Base-by-base conservation (phyloP, 2,797 vertebrate genomes). In the Micropoecilia bifurca region DNA sequence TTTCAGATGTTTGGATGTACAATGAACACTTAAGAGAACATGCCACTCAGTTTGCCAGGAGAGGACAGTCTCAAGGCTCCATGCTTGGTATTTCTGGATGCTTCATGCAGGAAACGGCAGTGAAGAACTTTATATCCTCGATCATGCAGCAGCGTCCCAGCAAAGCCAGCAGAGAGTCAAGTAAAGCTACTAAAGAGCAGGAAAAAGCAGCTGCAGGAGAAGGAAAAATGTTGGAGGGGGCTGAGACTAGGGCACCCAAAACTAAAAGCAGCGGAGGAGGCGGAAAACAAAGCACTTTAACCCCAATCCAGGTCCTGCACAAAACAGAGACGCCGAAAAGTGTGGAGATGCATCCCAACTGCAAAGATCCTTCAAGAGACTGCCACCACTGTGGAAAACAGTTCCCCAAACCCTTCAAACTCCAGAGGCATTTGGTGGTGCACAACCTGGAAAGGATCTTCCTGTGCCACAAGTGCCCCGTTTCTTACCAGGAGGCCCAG, bases 311-410 rank as follows among this genome's bases (percentile, higher is more conserved):
- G 76, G 95, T 92, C 4, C n/a, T 88, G 0, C 87, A 95, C 6
- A 97, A 95, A 91, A 85, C 90, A 0, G 97, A 98, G 33, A 82
- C 93, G 6, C 92, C 94, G 0, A 97, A 96, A 88, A 95, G 93
- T 81, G 87, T 95, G 53, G 96, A 97, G 45, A 97, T 98, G 93
- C 99, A 98, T 89, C 96, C 96, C 3, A 97, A 98, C 90, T 99
- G 99, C 95, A 98, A 97, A 93, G 98, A 99, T 83, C 98, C 97
- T 12, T 99, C 98, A 25, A 96, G 99, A 77, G 98, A 99, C 90
- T 99, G 99, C 87, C 99, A 99, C 81, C 99, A 99, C 93, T 99
- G 99, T 0, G 99, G 98, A 55, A 99, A 99, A 75, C 97, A 97
- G 82, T 99, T 99, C 91, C 99, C 98, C 74, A 99, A 99, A 74